These are phyloP conservation scores for Macroteleia sp. DNA, from an alignment of 2,888 invertebrate genomes.

Conservation along the genomic window DNA sequence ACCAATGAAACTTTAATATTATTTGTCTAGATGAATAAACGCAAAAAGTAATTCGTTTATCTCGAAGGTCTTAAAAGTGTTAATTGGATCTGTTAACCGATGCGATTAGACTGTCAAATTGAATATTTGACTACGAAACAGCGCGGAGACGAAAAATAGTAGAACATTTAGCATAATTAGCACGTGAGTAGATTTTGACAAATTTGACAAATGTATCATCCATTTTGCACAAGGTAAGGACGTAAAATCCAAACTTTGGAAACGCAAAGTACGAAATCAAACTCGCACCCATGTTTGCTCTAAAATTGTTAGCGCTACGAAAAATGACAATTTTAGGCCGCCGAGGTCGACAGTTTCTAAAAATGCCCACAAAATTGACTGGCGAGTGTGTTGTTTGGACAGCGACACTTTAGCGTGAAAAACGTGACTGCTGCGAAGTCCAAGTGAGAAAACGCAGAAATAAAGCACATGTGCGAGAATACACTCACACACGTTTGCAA, in stretches of 20 bases:
- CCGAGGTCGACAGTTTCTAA: slow-evolving; percentile 9
- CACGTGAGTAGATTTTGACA: slow-evolving; percentile 36
- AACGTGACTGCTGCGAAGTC: slow-evolving; percentile 45
- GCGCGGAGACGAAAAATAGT: slow-evolving; percentile 1
- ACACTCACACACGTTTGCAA: slow-evolving; percentile 57
- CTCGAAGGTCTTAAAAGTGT: slow-evolving; percentile 4
- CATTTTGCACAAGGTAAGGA: no score
- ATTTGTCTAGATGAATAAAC: neutral
- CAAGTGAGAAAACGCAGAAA: slow-evolving; percentile 40
- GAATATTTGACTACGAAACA: slow-evolving; percentile 1
- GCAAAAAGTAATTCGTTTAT: neutral
- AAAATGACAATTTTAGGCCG: slow-evolving; percentile 15
- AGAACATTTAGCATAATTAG: slow-evolving; percentile 32
- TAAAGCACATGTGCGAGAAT: slow-evolving; percentile 53
- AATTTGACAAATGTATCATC: slow-evolving; percentile 41
- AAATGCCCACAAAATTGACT: slow-evolving; percentile 6
- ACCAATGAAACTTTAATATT: no score
- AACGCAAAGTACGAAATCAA: slow-evolving; percentile 69
- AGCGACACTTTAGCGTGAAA: slow-evolving; percentile 42
- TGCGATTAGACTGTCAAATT: neutral
- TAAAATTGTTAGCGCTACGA: slow-evolving; percentile 68
- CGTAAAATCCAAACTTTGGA: slow-evolving; percentile 73
- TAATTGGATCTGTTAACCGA: slow-evolving; percentile 1
- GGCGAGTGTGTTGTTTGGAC: slow-evolving; percentile 22
- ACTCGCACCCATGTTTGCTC: slow-evolving; percentile 74